Conservation (phyloP, 2,888 invertebrate genomes). For the Empis stercorea region DNA sequence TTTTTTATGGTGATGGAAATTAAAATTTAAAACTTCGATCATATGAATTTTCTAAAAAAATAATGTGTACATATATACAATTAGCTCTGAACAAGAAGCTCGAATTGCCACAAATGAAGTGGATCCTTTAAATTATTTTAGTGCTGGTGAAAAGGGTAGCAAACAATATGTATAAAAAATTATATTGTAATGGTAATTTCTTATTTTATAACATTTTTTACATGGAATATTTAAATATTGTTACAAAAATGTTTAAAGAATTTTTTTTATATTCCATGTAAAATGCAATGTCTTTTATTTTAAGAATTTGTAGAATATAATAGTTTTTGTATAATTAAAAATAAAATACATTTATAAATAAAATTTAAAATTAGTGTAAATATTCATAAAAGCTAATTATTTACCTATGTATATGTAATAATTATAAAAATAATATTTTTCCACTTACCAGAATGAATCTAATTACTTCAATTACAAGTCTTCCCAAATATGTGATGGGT, state of each 20-base stretch:
- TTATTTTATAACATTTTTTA: too few relatives aligned
- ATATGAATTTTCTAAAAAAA: not conserved
- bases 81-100: conserved; percentile 2
- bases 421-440: conserved; percentile 21
- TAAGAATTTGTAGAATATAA: too few relatives aligned
- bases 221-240: not conserved
- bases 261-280: too few relatives aligned
- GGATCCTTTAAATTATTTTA: not conserved
- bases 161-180: not conserved
- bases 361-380: too few relatives aligned
- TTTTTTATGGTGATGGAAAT: not conserved
- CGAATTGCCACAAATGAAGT: conserved; percentile 5
- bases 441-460: conserved; percentile 62
- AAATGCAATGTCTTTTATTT: too few relatives aligned
- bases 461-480: conserved; percentile 73
- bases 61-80: not conserved
- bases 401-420: too few relatives aligned
- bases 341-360: too few relatives aligned
- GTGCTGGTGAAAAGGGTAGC: not conserved
- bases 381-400: too few relatives aligned
- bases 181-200: not conserved
- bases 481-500: conserved; percentile 77
- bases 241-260: too few relatives aligned
- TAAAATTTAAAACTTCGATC: not conserved
- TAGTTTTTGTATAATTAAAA: too few relatives aligned